Evolutionary conservation across 2,797 vertebrate genomes (phyloP).

Genomic region (Crax fasciolata): DNA sequence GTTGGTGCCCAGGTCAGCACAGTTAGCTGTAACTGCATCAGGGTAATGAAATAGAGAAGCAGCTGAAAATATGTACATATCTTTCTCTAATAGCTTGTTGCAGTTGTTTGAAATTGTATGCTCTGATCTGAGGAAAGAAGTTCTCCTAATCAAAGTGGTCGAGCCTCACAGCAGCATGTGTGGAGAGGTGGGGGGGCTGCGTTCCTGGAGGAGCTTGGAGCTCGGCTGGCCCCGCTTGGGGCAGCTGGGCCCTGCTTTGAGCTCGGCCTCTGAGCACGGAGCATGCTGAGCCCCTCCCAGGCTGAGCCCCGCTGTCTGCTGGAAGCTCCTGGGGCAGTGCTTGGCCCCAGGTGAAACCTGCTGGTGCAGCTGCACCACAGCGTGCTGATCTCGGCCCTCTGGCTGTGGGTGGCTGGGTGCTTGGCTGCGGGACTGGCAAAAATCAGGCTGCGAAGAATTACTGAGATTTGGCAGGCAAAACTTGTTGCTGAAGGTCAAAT

Average conservation of each 20-base stretch:
- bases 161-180: background rate
- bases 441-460: background rate
- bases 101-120: background rate
- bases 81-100: background rate
- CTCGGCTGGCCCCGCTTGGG: background rate
- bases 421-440: background rate
- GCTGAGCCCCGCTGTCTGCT: background rate
- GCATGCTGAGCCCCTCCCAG: background rate
- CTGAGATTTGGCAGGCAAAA: background rate
- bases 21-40: background rate
- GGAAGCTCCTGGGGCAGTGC: background rate
- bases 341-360: background rate
- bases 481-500: background rate
- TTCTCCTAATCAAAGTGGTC: background rate
- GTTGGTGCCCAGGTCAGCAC: rapidly evolving
- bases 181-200: background rate
- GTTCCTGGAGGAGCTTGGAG: background rate
- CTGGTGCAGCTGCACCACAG: background rate
- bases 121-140: background rate
- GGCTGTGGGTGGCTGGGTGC: background rate
- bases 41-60: background rate
- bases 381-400: background rate
- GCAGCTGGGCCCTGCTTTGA: background rate
- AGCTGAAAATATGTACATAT: background rate
- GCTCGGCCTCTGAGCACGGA: background rate